Evolutionary conservation across 2,888 invertebrate genomes (phyloP), one percentile per base, ranked within the genome.

Genomic region (Heliconius hortense): DNA sequence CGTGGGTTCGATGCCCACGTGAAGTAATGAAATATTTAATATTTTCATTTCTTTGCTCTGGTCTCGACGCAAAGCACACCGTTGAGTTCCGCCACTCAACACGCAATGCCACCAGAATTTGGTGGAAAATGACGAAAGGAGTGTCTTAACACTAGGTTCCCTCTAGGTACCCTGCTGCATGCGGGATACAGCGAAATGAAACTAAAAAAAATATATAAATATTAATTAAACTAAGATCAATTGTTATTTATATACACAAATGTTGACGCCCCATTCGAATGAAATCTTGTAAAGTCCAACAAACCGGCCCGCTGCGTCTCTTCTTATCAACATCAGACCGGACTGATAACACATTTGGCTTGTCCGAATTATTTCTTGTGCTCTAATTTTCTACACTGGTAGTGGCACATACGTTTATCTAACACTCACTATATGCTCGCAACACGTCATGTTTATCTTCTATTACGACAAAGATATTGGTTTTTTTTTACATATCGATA

Each of bases 291-390:
- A 5, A 68, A 48, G 18, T 73, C 60, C 53, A 60, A 64, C 56
- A 39, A 72, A 68, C 56, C 67, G 28, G 74, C 48, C 72, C 48
- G 69, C 63, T 28, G 60, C 66, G 72, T 74, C 69, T 72, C 35
- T 72, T 24, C 71, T 74, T 78, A 76, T 78, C 74, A 74, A 53
- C 60, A 74, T 67, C 64, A 56, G n/a, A 70, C n/a, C 28, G 31
- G 28, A 59, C 11, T 72, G 78, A 78, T 78, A 78, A 76, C 72
- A 64, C 74, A 75, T 64, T 76, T 62, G 72, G 74, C 69, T 68
- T 66, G 66, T 72, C 72, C 73, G 60, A 66, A 72, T 75, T 69
- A 70, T 69, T 66, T 68, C 72, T 64, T 72, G 72, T 74, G 76
- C 70, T 74, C 76, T 62, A 78, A 56, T 76, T 76, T 73, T 74